Percentiles rank a stretch among this genome's conserved stretches.
phyloP scores from a whole-genome alignment of 2,113 vertebrate genomes.

The Ardeotis arabs region DNA sequence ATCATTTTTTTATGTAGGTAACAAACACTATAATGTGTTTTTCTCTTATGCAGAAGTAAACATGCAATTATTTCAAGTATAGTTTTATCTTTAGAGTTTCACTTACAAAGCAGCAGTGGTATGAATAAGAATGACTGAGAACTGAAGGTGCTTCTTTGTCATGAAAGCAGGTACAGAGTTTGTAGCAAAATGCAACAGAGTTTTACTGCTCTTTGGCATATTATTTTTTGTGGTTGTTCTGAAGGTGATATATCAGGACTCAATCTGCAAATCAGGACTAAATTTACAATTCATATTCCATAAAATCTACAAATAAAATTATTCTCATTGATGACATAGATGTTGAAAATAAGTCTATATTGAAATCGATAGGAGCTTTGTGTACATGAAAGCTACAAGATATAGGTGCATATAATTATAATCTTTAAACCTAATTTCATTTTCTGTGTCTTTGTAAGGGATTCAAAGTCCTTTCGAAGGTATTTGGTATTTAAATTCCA shows the following conservation, averaged over 20 bases:
- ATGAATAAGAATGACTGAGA: neutral
- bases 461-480: neutral
- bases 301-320: neutral
- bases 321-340: neutral
- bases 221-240: neutral
- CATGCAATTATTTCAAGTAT: neutral
- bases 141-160: neutral
- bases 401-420: neutral
- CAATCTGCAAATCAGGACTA: neutral
- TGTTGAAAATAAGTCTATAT: neutral
- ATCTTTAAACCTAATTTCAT: neutral
- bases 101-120: neutral
- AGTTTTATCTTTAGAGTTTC: neutral
- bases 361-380: neutral
- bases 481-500: conserved; percentile 21
- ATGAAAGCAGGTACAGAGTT: neutral
- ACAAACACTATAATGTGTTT: neutral
- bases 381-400: neutral
- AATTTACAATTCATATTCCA: neutral
- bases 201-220: neutral
- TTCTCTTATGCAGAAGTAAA: neutral
- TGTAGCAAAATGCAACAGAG: neutral
- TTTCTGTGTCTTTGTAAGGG: conserved; percentile 3
- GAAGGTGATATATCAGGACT: neutral
- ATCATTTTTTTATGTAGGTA: neutral